Percentiles rank a stretch among this genome's conserved stretches.
These are phyloP conservation scores for Plotosus lineatus DNA, from an alignment of 2,113 vertebrate genomes.

Conservation along the genomic window DNA sequence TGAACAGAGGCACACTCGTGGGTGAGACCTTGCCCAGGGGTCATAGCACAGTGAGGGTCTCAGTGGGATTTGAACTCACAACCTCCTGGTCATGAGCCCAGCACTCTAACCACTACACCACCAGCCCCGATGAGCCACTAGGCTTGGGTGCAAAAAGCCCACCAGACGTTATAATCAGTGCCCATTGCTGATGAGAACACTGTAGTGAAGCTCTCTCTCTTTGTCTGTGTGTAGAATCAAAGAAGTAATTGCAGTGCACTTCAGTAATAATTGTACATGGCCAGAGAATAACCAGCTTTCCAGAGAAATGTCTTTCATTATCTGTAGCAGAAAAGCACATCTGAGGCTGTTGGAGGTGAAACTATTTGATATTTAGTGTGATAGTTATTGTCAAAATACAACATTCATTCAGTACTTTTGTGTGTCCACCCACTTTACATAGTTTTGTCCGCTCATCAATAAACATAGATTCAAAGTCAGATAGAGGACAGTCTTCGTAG, in stretches of 20 bases:
- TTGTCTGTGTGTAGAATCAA: conserved; percentile 1
- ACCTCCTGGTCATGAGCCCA: no score
- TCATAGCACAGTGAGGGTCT: no score
- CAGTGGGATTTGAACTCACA: no score
- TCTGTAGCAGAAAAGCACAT: background rate
- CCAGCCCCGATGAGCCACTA: no score
- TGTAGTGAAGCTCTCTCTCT: no score
- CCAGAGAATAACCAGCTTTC: background rate
- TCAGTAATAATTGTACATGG: background rate
- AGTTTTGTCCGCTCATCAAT: background rate
- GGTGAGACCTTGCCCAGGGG: no score
- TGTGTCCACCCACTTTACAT: background rate
- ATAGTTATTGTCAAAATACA: background rate
- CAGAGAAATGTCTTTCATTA: background rate
- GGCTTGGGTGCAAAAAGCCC: no score
- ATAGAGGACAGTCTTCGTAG: background rate
- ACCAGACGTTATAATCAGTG: no score
- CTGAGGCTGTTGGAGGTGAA: background rate
- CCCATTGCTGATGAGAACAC: no score
- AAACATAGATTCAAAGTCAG: background rate
- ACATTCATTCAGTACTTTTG: background rate
- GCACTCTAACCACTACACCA: no score
- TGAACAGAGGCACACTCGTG: no score
- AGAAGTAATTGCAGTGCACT: background rate
- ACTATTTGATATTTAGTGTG: background rate